Percentiles rank a stretch among this genome's conserved stretches.
phyloP scores from a whole-genome alignment of 2,888 invertebrate species.

The Brachynemurus nebulosus region DNA sequence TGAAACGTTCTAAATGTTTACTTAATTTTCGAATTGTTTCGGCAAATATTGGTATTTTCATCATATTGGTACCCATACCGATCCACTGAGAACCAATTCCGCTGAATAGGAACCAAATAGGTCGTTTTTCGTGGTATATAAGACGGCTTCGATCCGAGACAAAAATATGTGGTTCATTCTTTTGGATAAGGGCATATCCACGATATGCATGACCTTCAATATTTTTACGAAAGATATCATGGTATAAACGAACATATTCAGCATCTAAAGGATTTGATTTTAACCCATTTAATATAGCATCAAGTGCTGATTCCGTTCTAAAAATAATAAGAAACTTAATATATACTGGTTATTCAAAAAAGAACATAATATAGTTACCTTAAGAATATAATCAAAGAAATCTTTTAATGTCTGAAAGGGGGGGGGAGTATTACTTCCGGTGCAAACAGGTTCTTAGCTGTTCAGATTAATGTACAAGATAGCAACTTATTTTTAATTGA shows the following conservation, averaged over 20 bases:
- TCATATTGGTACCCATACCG: constrained; percentile 50
- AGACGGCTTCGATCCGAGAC: constrained; percentile 24
- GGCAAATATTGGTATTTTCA: constrained; percentile 51
- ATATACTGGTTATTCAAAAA: too few relatives aligned
- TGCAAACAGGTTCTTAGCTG: too few relatives aligned
- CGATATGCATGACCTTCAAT: constrained; percentile 56
- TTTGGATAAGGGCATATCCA: constrained; percentile 50
- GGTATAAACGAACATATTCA: constrained; percentile 44
- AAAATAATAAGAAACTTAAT: constrained; percentile 46
- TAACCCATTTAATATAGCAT: constrained; percentile 43
- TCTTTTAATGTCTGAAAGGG: too few relatives aligned
- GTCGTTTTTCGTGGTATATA: constrained; percentile 45
- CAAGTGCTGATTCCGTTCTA: constrained; percentile 59
- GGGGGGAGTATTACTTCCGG: too few relatives aligned
- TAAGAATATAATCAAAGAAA: too few relatives aligned
- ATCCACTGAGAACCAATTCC: constrained; percentile 67
- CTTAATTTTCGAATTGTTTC: constrained; percentile 45
- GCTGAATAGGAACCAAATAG: constrained; percentile 54
- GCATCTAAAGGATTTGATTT: constrained; percentile 44
- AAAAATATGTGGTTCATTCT: constrained; percentile 21
- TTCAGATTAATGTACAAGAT: too few relatives aligned
- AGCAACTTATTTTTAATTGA: too few relatives aligned
- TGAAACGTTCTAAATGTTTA: constrained; percentile 36
- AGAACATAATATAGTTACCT: too few relatives aligned
- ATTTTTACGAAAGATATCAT: constrained; percentile 34